A percentile compares a stretch with the other conserved stretches of the same genome.
phyloP scores from a whole-genome alignment of 2,888 invertebrate species.

The Clanis bilineata region DNA sequence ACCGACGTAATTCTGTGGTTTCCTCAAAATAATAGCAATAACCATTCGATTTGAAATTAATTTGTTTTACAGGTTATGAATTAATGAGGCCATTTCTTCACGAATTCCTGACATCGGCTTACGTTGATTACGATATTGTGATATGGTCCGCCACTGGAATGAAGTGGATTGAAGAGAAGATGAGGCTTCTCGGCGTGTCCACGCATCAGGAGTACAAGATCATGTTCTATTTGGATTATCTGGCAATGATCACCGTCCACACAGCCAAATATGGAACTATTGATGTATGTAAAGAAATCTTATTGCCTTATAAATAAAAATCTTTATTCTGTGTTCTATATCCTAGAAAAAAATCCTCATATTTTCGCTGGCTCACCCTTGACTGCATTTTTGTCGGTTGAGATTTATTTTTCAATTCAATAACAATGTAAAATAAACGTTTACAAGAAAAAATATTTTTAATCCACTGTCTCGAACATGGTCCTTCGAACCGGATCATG shows the following conservation, averaged over 20 bases:
- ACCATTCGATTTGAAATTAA: too few relatives aligned
- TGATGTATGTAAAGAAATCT: constrained; percentile 84
- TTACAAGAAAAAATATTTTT: too few relatives aligned
- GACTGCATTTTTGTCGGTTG: too few relatives aligned
- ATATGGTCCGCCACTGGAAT: constrained; percentile 99
- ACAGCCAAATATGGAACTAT: constrained; percentile 95
- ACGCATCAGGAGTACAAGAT: constrained; percentile 93
- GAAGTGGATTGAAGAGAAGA: constrained; percentile 99
- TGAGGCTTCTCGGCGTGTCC: constrained; percentile 94
- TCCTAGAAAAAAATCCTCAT: too few relatives aligned
- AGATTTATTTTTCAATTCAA: too few relatives aligned
- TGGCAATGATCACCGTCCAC: constrained; percentile 97
- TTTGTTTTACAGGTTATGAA: constrained; percentile 83
- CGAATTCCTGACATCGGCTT: constrained; percentile 94
- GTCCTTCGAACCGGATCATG: too few relatives aligned
- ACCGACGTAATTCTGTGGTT: too few relatives aligned
- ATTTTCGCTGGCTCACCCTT: too few relatives aligned
- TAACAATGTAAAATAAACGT: too few relatives aligned
- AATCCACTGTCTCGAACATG: too few relatives aligned
- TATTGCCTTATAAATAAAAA: not conserved
- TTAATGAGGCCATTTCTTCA: constrained; percentile 97
- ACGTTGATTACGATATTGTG: constrained; percentile 96
- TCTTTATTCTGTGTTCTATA: not conserved
- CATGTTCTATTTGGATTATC: constrained; percentile 93
- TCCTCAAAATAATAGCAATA: too few relatives aligned